Conservation (phyloP, 2,888 invertebrate genomes). For the Esperia sulphurella region DNA sequence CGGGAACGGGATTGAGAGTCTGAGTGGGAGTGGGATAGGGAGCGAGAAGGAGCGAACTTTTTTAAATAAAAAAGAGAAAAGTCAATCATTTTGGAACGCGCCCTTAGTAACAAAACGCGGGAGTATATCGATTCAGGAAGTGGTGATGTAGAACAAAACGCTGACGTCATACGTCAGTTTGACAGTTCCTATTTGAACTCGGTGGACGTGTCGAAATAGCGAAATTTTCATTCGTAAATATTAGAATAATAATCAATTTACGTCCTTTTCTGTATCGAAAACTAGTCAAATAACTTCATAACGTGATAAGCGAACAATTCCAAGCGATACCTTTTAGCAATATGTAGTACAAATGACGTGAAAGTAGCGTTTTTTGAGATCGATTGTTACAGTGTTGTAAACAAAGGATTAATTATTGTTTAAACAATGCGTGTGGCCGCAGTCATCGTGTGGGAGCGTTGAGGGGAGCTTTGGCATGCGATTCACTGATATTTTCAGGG, state of each 20-base stretch:
- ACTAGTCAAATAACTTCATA: background rate
- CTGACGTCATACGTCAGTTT: conserved; percentile 4
- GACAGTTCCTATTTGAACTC: background rate
- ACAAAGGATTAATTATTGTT: conserved; percentile 32
- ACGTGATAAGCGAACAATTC: too few relatives aligned
- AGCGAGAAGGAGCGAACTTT: too few relatives aligned
- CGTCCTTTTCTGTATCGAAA: background rate
- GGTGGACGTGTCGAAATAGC: background rate
- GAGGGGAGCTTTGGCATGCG: conserved; percentile 22
- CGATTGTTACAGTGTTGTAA: conserved; percentile 24
- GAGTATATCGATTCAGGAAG: background rate
- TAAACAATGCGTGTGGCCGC: conserved; percentile 34
- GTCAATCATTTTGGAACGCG: too few relatives aligned
- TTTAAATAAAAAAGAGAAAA: too few relatives aligned
- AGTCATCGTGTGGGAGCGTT: conserved; percentile 21
- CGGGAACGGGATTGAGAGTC: too few relatives aligned
- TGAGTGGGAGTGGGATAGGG: too few relatives aligned
- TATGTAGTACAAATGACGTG: background rate
- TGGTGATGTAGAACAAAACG: background rate
- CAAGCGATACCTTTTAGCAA: background rate
- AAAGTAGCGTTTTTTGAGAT: background rate
- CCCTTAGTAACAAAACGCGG: background rate
- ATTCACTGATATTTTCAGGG: conserved; percentile 21
- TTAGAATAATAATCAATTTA: too few relatives aligned
- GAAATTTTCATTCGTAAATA: background rate